Evolutionary conservation across 2,113 vertebrate species (phyloP).

Genomic region (Campylomormyrus numenius): DNA sequence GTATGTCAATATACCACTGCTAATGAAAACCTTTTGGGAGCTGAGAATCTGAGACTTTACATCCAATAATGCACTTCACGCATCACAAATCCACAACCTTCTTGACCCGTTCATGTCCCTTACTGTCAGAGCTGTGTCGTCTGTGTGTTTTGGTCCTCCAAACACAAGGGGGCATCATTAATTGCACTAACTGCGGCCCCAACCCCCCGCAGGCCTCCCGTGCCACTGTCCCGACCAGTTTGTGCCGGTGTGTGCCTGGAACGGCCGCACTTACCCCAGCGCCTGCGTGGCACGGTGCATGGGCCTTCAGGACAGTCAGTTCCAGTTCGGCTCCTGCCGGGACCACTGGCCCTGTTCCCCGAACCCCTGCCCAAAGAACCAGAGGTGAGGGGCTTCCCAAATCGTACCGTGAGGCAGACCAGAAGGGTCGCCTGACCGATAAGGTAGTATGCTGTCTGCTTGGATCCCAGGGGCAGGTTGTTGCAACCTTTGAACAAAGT

Average conservation of each 20-base stretch:
- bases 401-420: not conserved
- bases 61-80: not conserved
- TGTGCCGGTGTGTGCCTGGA: constrained; percentile 85
- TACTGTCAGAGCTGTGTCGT: not conserved
- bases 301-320: constrained; percentile 83
- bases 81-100: not conserved
- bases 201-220: constrained; percentile 67
- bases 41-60: not conserved
- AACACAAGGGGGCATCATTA: not conserved
- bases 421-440: not conserved
- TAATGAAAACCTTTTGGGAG: not conserved
- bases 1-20: not conserved
- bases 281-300: constrained; percentile 89
- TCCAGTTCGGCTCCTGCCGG: constrained; percentile 80
- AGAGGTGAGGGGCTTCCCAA: constrained; percentile 67
- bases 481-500: not conserved
- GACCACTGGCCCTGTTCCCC: constrained; percentile 74
- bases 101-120: not conserved
- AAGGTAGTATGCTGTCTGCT: not conserved
- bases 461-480: not conserved
- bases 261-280: constrained; percentile 90
- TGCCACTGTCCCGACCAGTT: constrained; percentile 90
- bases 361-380: constrained; percentile 76
- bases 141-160: not conserved
- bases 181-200: not conserved